phyloP scores from a whole-genome alignment of 2,888 invertebrate species.

The Eilema caniola region DNA sequence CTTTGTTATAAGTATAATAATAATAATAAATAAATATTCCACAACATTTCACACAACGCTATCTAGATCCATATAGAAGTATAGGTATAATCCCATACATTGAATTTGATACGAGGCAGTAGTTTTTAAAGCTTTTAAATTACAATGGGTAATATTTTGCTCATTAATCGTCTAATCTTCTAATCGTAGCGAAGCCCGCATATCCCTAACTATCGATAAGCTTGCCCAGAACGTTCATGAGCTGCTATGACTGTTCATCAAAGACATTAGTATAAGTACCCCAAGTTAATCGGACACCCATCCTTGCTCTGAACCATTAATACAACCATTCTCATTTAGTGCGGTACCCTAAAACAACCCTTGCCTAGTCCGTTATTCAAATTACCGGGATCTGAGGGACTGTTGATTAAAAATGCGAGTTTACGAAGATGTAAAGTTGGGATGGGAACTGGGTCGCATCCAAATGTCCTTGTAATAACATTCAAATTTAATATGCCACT shows the following conservation, averaged over 20 bases:
- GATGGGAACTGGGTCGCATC: constrained; percentile 45
- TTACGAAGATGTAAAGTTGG: constrained; percentile 41
- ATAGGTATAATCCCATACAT: too few relatives aligned
- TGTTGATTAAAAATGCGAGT: constrained; percentile 78
- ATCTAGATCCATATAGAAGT: too few relatives aligned
- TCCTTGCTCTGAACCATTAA: constrained; percentile 33
- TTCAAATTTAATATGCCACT: constrained; percentile 14
- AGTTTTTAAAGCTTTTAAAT: neutral
- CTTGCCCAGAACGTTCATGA: neutral
- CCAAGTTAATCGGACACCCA: constrained; percentile 33
- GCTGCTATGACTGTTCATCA: constrained; percentile 7
- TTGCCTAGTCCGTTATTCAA: constrained; percentile 69
- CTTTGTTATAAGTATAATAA: too few relatives aligned
- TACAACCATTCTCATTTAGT: constrained; percentile 41
- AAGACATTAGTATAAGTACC: constrained; percentile 10
- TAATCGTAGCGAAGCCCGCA: neutral
- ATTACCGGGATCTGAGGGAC: constrained; percentile 61
- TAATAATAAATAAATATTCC: too few relatives aligned
- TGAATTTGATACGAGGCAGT: too few relatives aligned
- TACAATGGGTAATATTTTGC: neutral
- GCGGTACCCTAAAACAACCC: constrained; percentile 60
- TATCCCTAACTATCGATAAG: neutral
- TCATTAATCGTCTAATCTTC: neutral
- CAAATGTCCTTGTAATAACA: constrained; percentile 18
- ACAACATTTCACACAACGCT: too few relatives aligned